phyloP scores from a whole-genome alignment of 2,113 vertebrate species.

The Caranx ignobilis region DNA sequence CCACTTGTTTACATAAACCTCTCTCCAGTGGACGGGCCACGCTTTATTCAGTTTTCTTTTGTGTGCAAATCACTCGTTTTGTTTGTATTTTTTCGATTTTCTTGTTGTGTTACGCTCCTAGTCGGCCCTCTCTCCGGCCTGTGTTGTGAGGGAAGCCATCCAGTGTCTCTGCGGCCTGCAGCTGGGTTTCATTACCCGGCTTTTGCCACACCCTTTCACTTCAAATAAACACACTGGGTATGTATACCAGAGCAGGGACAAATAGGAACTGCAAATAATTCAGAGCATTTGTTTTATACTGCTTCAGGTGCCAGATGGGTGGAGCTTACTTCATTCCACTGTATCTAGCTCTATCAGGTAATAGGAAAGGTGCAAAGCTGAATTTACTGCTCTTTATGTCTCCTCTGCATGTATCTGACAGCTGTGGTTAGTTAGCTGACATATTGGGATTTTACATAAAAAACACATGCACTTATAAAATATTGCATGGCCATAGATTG shows the following conservation, averaged over 20 bases:
- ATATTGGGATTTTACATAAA: too few relatives aligned
- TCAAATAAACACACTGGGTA: slow-evolving; percentile 68
- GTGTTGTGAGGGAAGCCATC: slow-evolving; percentile 53
- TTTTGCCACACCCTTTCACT: slow-evolving; percentile 72
- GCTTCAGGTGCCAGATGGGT: slow-evolving; percentile 22
- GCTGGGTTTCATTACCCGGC: slow-evolving; percentile 72
- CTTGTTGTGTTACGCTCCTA: slow-evolving; percentile 67
- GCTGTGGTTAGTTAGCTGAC: too few relatives aligned
- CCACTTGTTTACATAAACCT: slow-evolving; percentile 80
- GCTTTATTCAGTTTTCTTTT: slow-evolving; percentile 69
- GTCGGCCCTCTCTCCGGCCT: slow-evolving; percentile 51
- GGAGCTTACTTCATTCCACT: not conserved
- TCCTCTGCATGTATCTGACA: too few relatives aligned
- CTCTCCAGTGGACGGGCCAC: slow-evolving; percentile 54
- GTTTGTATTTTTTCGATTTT: slow-evolving; percentile 74
- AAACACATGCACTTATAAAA: not conserved
- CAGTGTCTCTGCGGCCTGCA: slow-evolving; percentile 62
- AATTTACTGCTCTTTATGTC: too few relatives aligned
- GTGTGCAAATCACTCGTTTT: slow-evolving; percentile 80
- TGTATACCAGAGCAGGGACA: slow-evolving; percentile 50
- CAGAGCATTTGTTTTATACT: slow-evolving; percentile 45
- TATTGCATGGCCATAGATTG: not conserved
- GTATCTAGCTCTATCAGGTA: not conserved
- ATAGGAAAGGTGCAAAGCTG: not conserved
- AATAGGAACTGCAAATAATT: slow-evolving; percentile 64